Conservation (phyloP, 2,888 invertebrate species). For the Diploptera punctata region DNA sequence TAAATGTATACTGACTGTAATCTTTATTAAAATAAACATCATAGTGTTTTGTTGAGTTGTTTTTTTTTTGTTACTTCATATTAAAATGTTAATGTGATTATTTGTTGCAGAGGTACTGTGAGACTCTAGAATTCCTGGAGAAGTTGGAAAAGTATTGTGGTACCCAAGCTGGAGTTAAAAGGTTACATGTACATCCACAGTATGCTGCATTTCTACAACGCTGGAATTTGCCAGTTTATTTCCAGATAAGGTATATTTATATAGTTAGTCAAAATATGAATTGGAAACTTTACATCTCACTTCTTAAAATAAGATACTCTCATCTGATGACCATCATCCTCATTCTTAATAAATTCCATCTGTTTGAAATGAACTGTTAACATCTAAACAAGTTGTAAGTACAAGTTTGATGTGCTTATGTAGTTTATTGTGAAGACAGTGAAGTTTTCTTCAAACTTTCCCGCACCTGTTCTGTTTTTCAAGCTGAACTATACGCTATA, state of each 20-base stretch:
- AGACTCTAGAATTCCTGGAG: constrained; percentile 76
- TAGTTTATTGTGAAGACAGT: no score
- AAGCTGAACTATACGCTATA: no score
- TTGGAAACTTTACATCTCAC: no score
- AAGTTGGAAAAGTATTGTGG: constrained; percentile 72
- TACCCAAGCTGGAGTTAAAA: constrained; percentile 62
- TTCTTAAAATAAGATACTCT: no score
- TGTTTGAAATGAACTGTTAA: neutral
- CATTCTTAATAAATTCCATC: neutral
- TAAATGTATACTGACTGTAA: no score
- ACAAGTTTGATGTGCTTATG: no score
- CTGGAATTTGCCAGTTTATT: constrained; percentile 97
- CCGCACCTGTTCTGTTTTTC: no score
- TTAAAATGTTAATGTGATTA: no score
- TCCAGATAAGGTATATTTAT: constrained; percentile 85
- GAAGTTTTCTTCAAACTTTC: no score
- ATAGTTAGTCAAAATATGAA: no score
- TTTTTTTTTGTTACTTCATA: neutral
- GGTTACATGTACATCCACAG: constrained; percentile 70
- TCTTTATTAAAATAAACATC: neutral
- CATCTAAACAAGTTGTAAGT: no score
- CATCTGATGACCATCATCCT: neutral
- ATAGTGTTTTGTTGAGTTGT: neutral
- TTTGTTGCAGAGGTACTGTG: constrained; percentile 68
- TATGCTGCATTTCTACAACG: constrained; percentile 81